Conservation (phyloP, 2,888 invertebrate species). For the Caradrina kadenii region DNA sequence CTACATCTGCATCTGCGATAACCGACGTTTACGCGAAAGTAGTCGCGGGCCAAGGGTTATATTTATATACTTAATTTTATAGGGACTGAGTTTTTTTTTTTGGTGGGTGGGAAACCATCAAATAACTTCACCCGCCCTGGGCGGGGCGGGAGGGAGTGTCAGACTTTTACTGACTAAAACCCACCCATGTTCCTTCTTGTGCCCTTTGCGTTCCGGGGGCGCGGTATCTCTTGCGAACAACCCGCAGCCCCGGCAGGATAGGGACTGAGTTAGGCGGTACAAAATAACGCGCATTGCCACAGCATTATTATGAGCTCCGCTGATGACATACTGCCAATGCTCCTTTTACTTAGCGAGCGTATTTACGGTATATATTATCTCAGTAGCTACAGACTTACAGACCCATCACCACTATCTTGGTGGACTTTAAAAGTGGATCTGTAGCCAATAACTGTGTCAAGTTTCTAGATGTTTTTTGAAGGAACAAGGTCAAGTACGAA, state of each 20-base stretch:
- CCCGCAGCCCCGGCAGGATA: too few relatives aligned
- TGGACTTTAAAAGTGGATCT: neutral
- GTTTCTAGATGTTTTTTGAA: slow-evolving; percentile 25
- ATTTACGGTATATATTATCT: neutral
- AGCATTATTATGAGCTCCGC: slow-evolving; percentile 13
- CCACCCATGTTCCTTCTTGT: too few relatives aligned
- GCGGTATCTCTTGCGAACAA: too few relatives aligned
- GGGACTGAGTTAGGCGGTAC: slow-evolving; percentile 8
- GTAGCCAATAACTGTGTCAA: slow-evolving; percentile 26
- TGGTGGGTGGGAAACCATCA: too few relatives aligned
- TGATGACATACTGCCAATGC: neutral
- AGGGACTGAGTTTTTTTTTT: slow-evolving; percentile 1
- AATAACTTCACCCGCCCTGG: too few relatives aligned
- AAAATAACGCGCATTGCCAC: neutral
- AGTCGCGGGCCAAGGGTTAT: neutral
- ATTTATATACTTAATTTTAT: slow-evolving; percentile 27
- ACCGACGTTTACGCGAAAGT: too few relatives aligned
- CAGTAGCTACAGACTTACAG: too few relatives aligned
- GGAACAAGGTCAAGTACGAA: slow-evolving; percentile 48
- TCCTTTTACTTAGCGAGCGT: slow-evolving; percentile 14
- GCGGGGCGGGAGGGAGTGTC: too few relatives aligned
- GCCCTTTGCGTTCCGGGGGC: too few relatives aligned
- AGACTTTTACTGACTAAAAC: too few relatives aligned
- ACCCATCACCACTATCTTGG: neutral
- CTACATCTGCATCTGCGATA: too few relatives aligned